These are phyloP conservation scores for Papilio machaon DNA, from an alignment of 1,140 invertebrate species.

Conservation along the genomic window DNA sequence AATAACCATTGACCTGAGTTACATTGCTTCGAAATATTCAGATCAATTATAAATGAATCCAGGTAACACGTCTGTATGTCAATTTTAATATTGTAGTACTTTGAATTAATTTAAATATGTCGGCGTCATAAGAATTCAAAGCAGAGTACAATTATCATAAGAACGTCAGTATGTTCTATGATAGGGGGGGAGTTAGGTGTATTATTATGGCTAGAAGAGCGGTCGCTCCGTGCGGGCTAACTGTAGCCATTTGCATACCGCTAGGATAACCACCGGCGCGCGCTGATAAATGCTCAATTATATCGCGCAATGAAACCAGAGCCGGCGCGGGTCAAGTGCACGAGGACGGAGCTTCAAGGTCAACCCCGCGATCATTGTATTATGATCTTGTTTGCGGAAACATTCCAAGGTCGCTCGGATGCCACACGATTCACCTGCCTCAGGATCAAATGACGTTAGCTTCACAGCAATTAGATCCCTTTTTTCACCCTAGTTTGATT, in stretches of 20 bases:
- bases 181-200: slow-evolving; percentile 21
- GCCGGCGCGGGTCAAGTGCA: slow-evolving; percentile 42
- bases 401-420: slow-evolving; percentile 7
- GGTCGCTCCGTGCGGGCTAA: slow-evolving; percentile 30
- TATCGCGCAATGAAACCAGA: slow-evolving; percentile 43
- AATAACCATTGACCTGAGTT: neutral
- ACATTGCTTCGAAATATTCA: slow-evolving; percentile 1
- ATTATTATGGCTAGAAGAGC: slow-evolving; percentile 28
- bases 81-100: neutral
- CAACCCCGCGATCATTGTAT: slow-evolving; percentile 10
- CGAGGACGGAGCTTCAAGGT: slow-evolving; percentile 36
- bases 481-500: neutral
- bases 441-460: neutral
- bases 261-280: slow-evolving; percentile 51
- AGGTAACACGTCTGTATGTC: neutral
- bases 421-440: neutral
- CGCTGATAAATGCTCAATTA: slow-evolving; percentile 51
- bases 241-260: slow-evolving; percentile 54
- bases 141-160: slow-evolving; percentile 7
- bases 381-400: slow-evolving; percentile 25
- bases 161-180: neutral
- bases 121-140: slow-evolving; percentile 5
- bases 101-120: neutral
- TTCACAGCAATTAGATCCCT: neutral
- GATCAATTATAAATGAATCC: neutral